A percentile compares a stretch with the other conserved stretches of the same genome.
phyloP scores from a whole-genome alignment of 2,113 vertebrate species.

The Laticauda laticaudata region DNA sequence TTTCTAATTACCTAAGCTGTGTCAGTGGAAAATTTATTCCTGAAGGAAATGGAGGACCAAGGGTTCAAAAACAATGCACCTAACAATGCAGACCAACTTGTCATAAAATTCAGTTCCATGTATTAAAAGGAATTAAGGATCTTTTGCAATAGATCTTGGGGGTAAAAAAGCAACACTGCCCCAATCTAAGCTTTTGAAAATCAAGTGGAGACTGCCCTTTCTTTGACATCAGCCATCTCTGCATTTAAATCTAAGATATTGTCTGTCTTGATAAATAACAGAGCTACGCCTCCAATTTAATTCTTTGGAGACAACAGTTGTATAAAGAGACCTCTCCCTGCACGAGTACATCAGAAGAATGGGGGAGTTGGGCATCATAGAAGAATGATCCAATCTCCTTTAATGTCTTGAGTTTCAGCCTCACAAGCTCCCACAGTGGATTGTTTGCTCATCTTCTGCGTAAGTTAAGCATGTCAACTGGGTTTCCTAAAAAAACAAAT shows the following conservation, averaged over 20 bases:
- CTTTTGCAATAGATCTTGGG: not conserved
- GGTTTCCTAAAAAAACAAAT: not conserved
- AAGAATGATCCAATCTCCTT: not conserved
- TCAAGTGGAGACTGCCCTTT: conserved; percentile 10
- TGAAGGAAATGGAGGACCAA: conserved; percentile 14
- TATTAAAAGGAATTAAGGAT: not conserved
- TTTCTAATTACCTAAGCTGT: conserved; percentile 48
- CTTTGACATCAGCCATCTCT: fast-evolving
- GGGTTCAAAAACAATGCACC: conserved; percentile 12
- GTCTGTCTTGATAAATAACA: not conserved
- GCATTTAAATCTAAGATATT: not conserved
- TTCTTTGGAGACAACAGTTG: not conserved
- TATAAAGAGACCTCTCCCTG: not conserved
- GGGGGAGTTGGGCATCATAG: not conserved
- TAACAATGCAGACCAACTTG: conserved; percentile 14
- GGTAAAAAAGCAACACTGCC: not conserved
- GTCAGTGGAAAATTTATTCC: conserved; percentile 47
- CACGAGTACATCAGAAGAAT: fast-evolving
- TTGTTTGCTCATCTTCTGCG: not conserved
- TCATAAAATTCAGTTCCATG: not conserved
- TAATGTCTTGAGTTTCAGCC: not conserved
- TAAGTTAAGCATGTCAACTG: not conserved
- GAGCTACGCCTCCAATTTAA: not conserved
- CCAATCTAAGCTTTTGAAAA: not conserved
- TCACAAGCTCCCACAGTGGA: not conserved